A percentile compares a stretch with the other conserved stretches of the same genome.
These are phyloP conservation scores for Lerista edwardsae DNA, from an alignment of 2,797 vertebrate genomes.

Conservation along the genomic window DNA sequence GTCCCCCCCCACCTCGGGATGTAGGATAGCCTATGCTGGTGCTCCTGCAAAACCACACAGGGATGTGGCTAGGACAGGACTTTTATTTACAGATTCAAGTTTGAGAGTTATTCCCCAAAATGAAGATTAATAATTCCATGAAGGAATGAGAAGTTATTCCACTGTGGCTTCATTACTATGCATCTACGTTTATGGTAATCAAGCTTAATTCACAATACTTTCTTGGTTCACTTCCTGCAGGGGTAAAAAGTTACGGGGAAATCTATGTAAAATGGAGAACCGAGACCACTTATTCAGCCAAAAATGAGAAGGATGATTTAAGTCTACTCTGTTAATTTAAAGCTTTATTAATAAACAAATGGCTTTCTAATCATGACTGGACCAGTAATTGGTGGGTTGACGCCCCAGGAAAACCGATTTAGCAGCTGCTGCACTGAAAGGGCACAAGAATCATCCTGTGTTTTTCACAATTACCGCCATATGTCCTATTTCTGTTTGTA, in stretches of 20 bases:
- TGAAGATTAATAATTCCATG: constrained; percentile 54
- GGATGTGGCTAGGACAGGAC: too few relatives aligned
- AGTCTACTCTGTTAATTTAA: constrained; percentile 28
- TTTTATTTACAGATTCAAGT: constrained; percentile 46
- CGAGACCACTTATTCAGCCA: constrained; percentile 27
- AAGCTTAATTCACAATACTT: constrained; percentile 58
- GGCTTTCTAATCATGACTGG: constrained; percentile 40
- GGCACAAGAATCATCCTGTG: constrained; percentile 5
- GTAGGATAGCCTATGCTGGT: too few relatives aligned
- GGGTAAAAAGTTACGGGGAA: constrained; percentile 36
- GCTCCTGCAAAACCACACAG: too few relatives aligned
- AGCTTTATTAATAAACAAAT: constrained; percentile 28
- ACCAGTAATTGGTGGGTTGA: constrained; percentile 48
- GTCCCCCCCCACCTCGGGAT: too few relatives aligned
- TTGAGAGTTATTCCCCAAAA: constrained; percentile 41
- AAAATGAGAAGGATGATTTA: constrained; percentile 23
- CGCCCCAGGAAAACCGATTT: constrained; percentile 31
- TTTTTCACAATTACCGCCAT: constrained; percentile 22
- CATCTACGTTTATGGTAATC: constrained; percentile 42
- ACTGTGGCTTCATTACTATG: constrained; percentile 33
- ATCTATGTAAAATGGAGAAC: constrained; percentile 23
- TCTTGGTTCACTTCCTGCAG: constrained; percentile 52
- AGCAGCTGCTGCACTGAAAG: constrained; percentile 31
- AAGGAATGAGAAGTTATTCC: constrained; percentile 58
- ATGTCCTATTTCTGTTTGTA: constrained; percentile 58